Conservation (phyloP, 1,140 invertebrate genomes). For the Hirudo medicinalis region DNA sequence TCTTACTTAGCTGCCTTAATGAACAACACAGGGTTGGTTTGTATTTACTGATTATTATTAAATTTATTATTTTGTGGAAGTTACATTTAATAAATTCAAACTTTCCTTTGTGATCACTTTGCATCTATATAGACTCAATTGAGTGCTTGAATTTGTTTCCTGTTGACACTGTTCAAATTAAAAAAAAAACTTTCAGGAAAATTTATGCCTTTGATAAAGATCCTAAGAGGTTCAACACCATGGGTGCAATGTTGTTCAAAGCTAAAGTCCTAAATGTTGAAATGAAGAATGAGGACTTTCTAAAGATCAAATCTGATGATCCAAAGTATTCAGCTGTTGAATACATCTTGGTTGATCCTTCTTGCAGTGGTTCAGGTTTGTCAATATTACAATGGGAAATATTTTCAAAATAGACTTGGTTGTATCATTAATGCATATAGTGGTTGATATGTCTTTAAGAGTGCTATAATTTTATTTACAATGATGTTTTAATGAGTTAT, state of each 20-base stretch:
- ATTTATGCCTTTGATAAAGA: constrained; percentile 72
- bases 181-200: constrained; percentile 48
- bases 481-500: not conserved
- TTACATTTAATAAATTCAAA: too few relatives aligned
- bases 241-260: constrained; percentile 34
- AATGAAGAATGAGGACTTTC: constrained; percentile 48
- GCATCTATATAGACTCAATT: not conserved
- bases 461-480: not conserved
- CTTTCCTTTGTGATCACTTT: not conserved
- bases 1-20: constrained; percentile 69
- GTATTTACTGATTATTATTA: not conserved
- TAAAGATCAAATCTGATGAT: constrained; percentile 49
- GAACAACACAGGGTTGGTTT: constrained; percentile 56
- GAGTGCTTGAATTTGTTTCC: not conserved
- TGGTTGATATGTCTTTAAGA: not conserved
- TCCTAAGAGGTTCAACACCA: constrained; percentile 50
- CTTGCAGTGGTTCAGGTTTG: constrained; percentile 82
- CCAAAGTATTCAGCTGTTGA: constrained; percentile 54
- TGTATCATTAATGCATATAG: too few relatives aligned
- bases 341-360: constrained; percentile 85
- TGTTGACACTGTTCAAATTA: not conserved
- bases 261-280: constrained; percentile 54
- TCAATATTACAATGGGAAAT: constrained; percentile 8
- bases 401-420: not conserved
- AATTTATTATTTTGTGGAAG: too few relatives aligned